Evolutionary conservation across 2,888 invertebrate genomes (phyloP), one percentile per base, ranked within the genome.

Genomic region (Leucophenga maculata): DNA sequence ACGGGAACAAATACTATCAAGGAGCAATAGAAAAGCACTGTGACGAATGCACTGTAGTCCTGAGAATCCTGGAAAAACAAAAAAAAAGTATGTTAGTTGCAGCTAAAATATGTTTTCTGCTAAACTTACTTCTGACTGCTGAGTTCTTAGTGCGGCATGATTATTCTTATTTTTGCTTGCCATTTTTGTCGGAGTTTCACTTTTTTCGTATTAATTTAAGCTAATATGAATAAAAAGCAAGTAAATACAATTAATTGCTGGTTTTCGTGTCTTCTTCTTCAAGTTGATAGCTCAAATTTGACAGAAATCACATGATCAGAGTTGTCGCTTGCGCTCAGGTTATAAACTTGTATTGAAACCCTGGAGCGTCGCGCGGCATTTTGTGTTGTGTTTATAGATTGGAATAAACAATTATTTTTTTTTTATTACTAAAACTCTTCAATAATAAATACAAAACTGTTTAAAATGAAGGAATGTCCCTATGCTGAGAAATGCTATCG

Each of bases 401-500:
- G 13, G 6, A 54, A 18, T 39, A 6, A 26, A 26, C 4, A 26
- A n/a, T 8, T 32, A 32, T 32, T 39, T 39, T 6, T 1, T 39
- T 8, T 1, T 39, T 39, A 11, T 39, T 39, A 9, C 8, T 39
- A 8, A 11, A 39, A 39, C 26, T 2, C 4, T 39, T 39, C 8
- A 39, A 39, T 11, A 39, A 39, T 11, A 39, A 39, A 32, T n/a
- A 32, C 32, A 32, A 32, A 32, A 3, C 3, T 8, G 32, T 26
- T 26, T 31, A 78, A 72, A 13, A 74, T 83, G 71, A 91, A 90
- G 74, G 88, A 89, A 70, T 97, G 97, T 86, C 92, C 92, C 16
- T 96, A 94, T 86, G 94, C 93, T 8, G 92, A 92, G 32, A 92
- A 91, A 76, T 97, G 97, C 83, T 97, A 94, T 82, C 91, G 97